These are phyloP conservation scores for Apamea crenata DNA, from an alignment of 2,888 invertebrate genomes.

Conservation along the genomic window DNA sequence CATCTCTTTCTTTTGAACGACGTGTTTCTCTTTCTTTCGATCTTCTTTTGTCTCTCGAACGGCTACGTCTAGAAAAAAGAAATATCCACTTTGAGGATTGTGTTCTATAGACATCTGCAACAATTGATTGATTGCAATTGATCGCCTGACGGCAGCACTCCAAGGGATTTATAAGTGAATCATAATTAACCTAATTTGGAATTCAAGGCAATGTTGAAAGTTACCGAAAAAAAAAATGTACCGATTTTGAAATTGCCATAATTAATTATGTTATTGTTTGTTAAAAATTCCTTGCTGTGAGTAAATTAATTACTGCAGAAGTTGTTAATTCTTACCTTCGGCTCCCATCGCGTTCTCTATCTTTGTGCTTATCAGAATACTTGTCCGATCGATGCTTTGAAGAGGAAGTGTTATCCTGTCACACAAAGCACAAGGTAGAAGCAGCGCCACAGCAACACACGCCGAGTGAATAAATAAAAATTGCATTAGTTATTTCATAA, in stretches of 20 bases:
- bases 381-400: slow-evolving; percentile 90
- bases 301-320: not conserved
- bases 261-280: not conserved
- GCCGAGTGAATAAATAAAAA: slow-evolving; percentile 90
- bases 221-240: not conserved
- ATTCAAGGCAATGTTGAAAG: not conserved
- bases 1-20: slow-evolving; percentile 90
- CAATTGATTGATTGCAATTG: too few relatives aligned
- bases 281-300: not conserved
- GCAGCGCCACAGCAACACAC: slow-evolving; percentile 91
- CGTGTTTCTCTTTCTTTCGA: slow-evolving; percentile 91
- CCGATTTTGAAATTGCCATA: not conserved
- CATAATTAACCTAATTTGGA: not conserved
- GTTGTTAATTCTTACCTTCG: slow-evolving; percentile 79
- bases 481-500: slow-evolving; percentile 87
- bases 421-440: slow-evolving; percentile 91
- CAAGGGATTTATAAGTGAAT: not conserved
- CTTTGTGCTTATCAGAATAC: slow-evolving; percentile 90
- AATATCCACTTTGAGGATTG: not conserved
- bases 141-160: not conserved
- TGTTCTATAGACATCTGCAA: slow-evolving; percentile 6
- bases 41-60: slow-evolving; percentile 87
- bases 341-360: slow-evolving; percentile 82
- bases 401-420: slow-evolving; percentile 90
- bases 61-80: slow-evolving; percentile 79